A percentile compares a stretch with the other conserved stretches of the same genome.
phyloP scores from a whole-genome alignment of 2,888 invertebrate species.

The Nycteola revayana region DNA sequence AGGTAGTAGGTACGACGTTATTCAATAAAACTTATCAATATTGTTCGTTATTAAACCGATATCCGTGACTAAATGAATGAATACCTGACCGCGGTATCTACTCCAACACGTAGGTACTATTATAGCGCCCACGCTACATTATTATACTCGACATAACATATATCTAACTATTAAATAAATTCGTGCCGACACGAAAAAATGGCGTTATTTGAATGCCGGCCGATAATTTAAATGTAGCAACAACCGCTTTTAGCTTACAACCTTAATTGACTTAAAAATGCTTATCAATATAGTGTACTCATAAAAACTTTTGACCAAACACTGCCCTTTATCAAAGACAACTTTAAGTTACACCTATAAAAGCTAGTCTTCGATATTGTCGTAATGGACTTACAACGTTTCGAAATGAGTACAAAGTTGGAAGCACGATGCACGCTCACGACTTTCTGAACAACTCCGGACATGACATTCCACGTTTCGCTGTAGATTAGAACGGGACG shows the following conservation, averaged over 20 bases:
- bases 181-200: conserved; percentile 81
- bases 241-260: conserved; percentile 82
- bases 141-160: conserved; percentile 68
- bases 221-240: conserved; percentile 83
- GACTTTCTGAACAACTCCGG: conserved; percentile 82
- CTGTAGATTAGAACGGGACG: conserved; percentile 81
- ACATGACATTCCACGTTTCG: conserved; percentile 82
- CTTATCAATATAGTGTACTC: conserved; percentile 69
- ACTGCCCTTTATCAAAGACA: conserved; percentile 30
- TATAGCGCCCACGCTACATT: conserved; percentile 59
- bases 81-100: conserved; percentile 43
- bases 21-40: conserved; percentile 43
- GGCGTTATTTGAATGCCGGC: conserved; percentile 81
- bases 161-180: conserved; percentile 74
- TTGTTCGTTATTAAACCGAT: conserved; percentile 44
- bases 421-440: conserved; percentile 82
- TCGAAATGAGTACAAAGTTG: conserved; percentile 51
- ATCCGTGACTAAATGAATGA: conserved; percentile 58
- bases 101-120: conserved; percentile 30
- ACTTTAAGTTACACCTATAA: conserved; percentile 35
- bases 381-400: conserved; percentile 51
- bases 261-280: conserved; percentile 83
- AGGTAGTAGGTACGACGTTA: conserved; percentile 2
- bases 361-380: conserved; percentile 36
- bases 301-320: conserved; percentile 39